Base-by-base conservation (phyloP, 1,140 invertebrate genomes). In the Mactra quadrangularis region DNA sequence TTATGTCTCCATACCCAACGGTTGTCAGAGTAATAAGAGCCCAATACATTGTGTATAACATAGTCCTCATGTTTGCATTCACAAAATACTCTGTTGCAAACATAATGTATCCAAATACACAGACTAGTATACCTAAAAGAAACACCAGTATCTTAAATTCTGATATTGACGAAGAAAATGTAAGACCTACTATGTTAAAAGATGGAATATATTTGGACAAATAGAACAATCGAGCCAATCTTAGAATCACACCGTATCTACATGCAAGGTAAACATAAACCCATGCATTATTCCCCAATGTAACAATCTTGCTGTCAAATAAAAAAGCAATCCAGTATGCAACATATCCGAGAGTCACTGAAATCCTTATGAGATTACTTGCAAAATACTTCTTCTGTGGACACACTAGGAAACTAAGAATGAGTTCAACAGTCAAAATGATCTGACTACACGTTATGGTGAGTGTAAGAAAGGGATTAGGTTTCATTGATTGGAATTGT, bases 1-100 rank as follows among this genome's bases (percentile, higher is more conserved):
- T 60, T 19, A 89, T 81, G 62, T 92, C 90, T 31, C 98, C 98
- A 92, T 99, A 99, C 25, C 98, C 98, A 35, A 99, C 98, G 0
- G 98, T 99, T 83, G 98, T 99, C 97, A 99, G 98, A 52, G 98
- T 99, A 83, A 99, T 97, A 91, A 99, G 94, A n/a, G 98, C 98
- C 98, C 98, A 99, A 97, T 98, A 99, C 74, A 99, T 94, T 19
- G 97, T 97, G 70, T 97, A 93, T 9, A 97, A 97, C 94, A 99
- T 98, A 93, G 97, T 97, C 3, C n/a, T 25, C 59, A 91, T 89
- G 35, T 62, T 71, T 47, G 52, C 55, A 13, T 82, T n/a, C 13
- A 81, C 64, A 1, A 81, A 62, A 17, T 82, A 74, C 71, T 90
- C 88, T 3, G 86, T 87, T n/a, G 59, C 78, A 89, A 62, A 87